Evolutionary conservation across 2,797 vertebrate genomes (phyloP).

Genomic region (Perodicticus potto): DNA sequence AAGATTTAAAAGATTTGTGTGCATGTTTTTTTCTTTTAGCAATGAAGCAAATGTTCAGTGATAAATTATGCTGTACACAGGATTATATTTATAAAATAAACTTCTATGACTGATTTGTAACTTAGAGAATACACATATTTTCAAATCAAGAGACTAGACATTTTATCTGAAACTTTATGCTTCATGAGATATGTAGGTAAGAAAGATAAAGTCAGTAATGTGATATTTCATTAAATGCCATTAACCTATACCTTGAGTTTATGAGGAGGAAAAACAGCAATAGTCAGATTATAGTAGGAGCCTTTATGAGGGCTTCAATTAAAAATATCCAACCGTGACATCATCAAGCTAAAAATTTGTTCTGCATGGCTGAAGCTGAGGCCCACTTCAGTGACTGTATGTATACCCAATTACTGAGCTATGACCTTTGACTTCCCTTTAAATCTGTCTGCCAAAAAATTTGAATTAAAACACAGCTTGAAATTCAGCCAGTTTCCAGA

Average conservation of each 20-base stretch:
- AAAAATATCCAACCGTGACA: slow-evolving; percentile 84
- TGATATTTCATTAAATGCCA: slow-evolving; percentile 75
- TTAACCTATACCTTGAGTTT: slow-evolving; percentile 76
- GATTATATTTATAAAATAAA: slow-evolving; percentile 71
- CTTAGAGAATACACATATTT: slow-evolving; percentile 76
- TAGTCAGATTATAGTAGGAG: slow-evolving; percentile 80
- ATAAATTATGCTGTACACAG: slow-evolving; percentile 24
- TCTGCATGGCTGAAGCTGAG: slow-evolving; percentile 84
- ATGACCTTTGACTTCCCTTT: slow-evolving; percentile 82
- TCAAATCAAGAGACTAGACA: slow-evolving; percentile 78
- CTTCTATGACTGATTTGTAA: slow-evolving; percentile 77
- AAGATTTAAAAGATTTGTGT: neutral
- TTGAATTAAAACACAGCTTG: slow-evolving; percentile 86
- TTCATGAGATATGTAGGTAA: slow-evolving; percentile 51
- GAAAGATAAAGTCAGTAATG: slow-evolving; percentile 73
- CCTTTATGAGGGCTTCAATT: slow-evolving; percentile 86
- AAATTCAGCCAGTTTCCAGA: slow-evolving; percentile 85
- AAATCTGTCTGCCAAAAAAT: slow-evolving; percentile 85
- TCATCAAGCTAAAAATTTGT: slow-evolving; percentile 85
- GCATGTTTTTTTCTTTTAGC: neutral
- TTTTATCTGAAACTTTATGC: slow-evolving; percentile 72
- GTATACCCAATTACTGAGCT: slow-evolving; percentile 84
- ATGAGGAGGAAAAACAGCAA: slow-evolving; percentile 76
- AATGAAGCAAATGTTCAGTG: slow-evolving; percentile 16
- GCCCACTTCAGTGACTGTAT: slow-evolving; percentile 79